Evolutionary conservation across 1,140 invertebrate genomes (phyloP), one percentile per base, ranked within the genome.

Genomic region (Micrasema minimum): DNA sequence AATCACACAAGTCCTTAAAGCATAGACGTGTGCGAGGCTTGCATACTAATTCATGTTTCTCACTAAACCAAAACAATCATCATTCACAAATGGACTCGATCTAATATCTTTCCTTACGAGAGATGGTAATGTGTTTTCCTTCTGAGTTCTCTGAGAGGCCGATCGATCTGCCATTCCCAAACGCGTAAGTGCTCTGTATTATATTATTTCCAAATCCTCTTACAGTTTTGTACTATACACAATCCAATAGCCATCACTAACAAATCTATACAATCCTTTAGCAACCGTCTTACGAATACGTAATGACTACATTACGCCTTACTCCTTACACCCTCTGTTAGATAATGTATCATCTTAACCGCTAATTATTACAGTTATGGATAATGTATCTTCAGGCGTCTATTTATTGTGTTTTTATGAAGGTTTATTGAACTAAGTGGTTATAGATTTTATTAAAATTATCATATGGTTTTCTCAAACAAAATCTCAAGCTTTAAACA

Each of bases 341-440:
- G 14, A 43, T 12, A 16, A 41, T 59, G 38, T 18, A 59, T 43
- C 55, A 59, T 43, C 55, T 59, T 22, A 20, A n/a, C 37, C 37
- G 11, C 51, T 22, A 9, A 22, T 41, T 53, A 53, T 53, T 26
- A 59, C 35, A 16, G 55, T 51, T 51, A 22, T 51, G 18, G 26
- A 31, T 31, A 31, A 31, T 31, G 26, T 31, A 31, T 31, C 26
- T 31, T 31, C 3, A 31, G 26, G 7, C 26, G 26, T 31, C 26
- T 31, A 53, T 22, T 53, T 26, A 31, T 26, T 53, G 23, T 53
- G 11, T 53, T 11, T 53, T 53, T 14, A 14, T 12, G 12, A 31
- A 55, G 9, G 55, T 59, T 59, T 59, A 41, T 59, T 59, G 55
- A 59, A 59, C 55, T 38, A 23, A 11, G 22, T 51, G n/a, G n/a